phyloP scores from a whole-genome alignment of 53 echinoderm and acorn worm genomes.

The Holothuria leucospilota region DNA sequence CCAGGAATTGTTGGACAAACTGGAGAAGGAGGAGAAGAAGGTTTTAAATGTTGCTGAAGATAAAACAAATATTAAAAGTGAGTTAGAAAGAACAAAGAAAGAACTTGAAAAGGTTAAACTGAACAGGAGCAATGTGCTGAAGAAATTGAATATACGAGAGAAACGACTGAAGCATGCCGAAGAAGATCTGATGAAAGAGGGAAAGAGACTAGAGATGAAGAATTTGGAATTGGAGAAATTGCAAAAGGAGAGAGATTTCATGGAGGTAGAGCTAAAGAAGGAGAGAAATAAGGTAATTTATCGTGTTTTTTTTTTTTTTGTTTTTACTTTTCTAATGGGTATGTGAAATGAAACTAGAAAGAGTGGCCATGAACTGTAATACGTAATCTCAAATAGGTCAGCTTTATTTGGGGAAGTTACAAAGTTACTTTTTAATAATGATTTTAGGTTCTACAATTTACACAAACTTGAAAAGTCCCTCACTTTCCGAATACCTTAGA shows the following conservation, averaged over 20 bases:
- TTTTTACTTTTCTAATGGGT: no score
- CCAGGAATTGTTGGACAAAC: not conserved
- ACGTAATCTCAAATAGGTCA: no score
- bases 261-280: constrained; percentile 68
- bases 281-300: constrained; percentile 60
- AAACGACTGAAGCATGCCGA: constrained; percentile 68
- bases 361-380: no score
- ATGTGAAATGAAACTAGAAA: no score
- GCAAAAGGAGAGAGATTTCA: constrained; percentile 66
- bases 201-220: constrained; percentile 58
- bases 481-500: no score
- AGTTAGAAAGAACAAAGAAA: not conserved
- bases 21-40: not conserved
- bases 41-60: not conserved
- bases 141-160: constrained; percentile 75
- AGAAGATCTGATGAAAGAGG: constrained; percentile 62
- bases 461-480: no score
- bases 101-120: not conserved
- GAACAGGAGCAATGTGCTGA: constrained; percentile 28
- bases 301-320: not conserved
- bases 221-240: constrained; percentile 60
- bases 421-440: no score
- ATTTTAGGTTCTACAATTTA: no score
- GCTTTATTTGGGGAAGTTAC: no score
- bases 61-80: not conserved